A percentile compares a stretch with the other conserved stretches of the same genome.
Evolutionary conservation across 92 coral and sea anemone species (phyloP).

Genomic region (Isaurus tuberculatus): DNA sequence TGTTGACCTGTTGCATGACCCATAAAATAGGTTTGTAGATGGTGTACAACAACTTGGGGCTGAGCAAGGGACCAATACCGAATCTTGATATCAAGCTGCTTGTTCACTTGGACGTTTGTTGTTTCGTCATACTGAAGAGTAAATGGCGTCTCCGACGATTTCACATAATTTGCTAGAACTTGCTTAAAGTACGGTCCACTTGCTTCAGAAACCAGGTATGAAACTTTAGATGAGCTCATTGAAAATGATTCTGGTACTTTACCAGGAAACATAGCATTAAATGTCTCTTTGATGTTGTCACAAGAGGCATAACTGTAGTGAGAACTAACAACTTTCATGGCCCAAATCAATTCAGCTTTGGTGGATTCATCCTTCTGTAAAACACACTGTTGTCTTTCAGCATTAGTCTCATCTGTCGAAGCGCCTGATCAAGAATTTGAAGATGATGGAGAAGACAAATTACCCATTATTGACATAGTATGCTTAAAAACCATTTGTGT

Average conservation of each 20-base stretch:
- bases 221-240: conserved; percentile 63
- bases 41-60: conserved; percentile 57
- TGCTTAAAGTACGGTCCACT: conserved; percentile 63
- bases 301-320: conserved; percentile 60
- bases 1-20: conserved; percentile 67
- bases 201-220: conserved; percentile 67
- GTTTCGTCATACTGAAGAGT: conserved; percentile 63
- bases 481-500: conserved; percentile 51
- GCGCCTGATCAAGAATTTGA: conserved; percentile 24
- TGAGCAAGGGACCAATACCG: conserved; percentile 68
- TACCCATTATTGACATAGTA: conserved; percentile 39
- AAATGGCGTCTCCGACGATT: conserved; percentile 45
- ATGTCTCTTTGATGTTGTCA: conserved; percentile 39
- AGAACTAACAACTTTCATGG: conserved; percentile 54
- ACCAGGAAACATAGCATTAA: conserved; percentile 59
- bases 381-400: conserved; percentile 56
- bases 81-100: conserved; percentile 62
- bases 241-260: conserved; percentile 58
- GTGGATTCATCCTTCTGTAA: conserved; percentile 56
- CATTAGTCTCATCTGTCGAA: conserved; percentile 27
- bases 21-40: conserved; percentile 64
- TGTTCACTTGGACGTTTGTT: conserved; percentile 58
- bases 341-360: conserved; percentile 45
- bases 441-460: conserved; percentile 38
- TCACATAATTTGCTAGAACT: conserved; percentile 54